Conservation (phyloP, 92 coral and sea anemone genomes). For the Parazoanthus atlanticus region DNA sequence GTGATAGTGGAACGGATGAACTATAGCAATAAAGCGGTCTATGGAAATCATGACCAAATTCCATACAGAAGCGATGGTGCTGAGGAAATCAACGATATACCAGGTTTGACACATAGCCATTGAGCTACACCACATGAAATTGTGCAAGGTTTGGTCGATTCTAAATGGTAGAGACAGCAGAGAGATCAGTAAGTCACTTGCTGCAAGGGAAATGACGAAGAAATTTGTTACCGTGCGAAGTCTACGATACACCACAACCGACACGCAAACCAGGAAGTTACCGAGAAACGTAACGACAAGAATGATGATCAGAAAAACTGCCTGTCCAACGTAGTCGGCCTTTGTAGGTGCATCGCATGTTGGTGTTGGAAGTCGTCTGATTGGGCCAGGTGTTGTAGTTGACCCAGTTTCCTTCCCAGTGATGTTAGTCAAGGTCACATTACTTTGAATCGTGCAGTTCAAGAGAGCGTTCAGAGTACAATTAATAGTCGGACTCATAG, state of each 20-base stretch:
- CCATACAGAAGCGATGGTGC: slow-evolving; percentile 62
- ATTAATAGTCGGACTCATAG: background rate
- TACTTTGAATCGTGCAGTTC: slow-evolving; percentile 2
- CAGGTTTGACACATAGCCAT: slow-evolving; percentile 46
- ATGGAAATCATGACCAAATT: slow-evolving; percentile 56
- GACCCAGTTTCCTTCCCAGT: background rate
- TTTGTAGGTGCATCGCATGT: slow-evolving; percentile 20
- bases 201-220: slow-evolving; percentile 59
- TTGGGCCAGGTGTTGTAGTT: background rate
- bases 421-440: background rate
- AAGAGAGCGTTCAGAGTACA: background rate
- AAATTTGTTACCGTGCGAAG: slow-evolving; percentile 58
- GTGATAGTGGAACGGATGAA: slow-evolving; percentile 53
- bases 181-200: slow-evolving; percentile 45
- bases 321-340: slow-evolving; percentile 28
- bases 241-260: slow-evolving; percentile 43
- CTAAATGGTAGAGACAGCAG: slow-evolving; percentile 48
- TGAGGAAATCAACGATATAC: slow-evolving; percentile 49
- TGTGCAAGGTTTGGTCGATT: slow-evolving; percentile 56
- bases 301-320: slow-evolving; percentile 43
- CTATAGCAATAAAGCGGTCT: slow-evolving; percentile 55
- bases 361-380: background rate
- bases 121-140: slow-evolving; percentile 51
- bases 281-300: slow-evolving; percentile 53
- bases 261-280: slow-evolving; percentile 46